These are phyloP conservation scores for Poecile montanus DNA, from an alignment of 2,797 vertebrate species.

Conservation along the genomic window DNA sequence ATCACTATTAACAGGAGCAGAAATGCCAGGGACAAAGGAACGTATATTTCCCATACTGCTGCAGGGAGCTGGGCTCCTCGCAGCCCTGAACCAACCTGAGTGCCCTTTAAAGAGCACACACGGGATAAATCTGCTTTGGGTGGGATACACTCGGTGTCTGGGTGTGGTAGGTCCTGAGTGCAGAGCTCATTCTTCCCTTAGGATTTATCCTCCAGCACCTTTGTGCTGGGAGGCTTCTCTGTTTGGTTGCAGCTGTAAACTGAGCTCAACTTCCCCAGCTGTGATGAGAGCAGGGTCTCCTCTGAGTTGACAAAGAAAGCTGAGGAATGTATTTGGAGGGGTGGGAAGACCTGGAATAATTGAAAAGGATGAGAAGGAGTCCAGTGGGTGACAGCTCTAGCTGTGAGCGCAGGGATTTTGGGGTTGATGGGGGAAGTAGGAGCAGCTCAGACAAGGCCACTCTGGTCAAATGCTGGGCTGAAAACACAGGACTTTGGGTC, in stretches of 20 bases:
- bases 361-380: neutral
- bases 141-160: neutral
- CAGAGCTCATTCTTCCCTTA: neutral
- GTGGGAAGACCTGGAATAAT: neutral
- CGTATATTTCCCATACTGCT: accelerated
- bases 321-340: neutral
- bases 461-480: neutral
- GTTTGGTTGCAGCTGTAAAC: neutral
- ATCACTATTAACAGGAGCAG: neutral
- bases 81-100: neutral
- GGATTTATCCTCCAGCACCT: neutral
- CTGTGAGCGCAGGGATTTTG: neutral
- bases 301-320: neutral
- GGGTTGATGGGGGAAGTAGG: neutral
- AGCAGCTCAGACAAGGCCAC: neutral
- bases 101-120: neutral
- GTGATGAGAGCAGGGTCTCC: neutral
- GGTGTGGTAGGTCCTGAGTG: neutral
- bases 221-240: neutral
- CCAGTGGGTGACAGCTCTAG: neutral
- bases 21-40: neutral
- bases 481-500: neutral
- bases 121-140: too few relatives aligned
- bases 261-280: neutral
- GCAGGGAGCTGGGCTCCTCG: neutral